Evolutionary conservation across 2,888 invertebrate genomes (phyloP).

Genomic region (Polietes domitor): DNA sequence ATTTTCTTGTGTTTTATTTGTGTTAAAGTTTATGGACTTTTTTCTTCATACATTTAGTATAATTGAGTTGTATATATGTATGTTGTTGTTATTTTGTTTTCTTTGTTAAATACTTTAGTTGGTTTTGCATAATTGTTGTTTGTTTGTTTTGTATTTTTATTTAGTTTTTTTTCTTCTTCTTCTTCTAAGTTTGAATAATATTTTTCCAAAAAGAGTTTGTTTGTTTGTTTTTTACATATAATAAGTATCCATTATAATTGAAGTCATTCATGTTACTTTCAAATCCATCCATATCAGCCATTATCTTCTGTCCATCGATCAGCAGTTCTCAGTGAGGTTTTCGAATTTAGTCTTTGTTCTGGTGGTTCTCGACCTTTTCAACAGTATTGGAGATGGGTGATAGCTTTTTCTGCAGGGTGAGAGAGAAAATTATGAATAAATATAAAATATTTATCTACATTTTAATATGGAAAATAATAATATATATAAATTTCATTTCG

Average conservation of each 20-base stretch:
- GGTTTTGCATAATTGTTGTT: constrained; percentile 16
- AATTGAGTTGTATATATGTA: constrained; percentile 39
- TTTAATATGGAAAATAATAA: not conserved
- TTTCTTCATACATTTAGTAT: constrained; percentile 1
- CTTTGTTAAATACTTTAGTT: constrained; percentile 36
- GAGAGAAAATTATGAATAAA: not conserved
- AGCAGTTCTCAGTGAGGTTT: not conserved
- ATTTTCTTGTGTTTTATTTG: constrained; percentile 57
- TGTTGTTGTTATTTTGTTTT: constrained; percentile 34
- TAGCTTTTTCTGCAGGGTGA: constrained; percentile 45
- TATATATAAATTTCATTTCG: no score
- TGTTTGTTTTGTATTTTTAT: not conserved
- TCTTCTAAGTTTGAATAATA: constrained; percentile 10
- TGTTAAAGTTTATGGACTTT: constrained; percentile 70
- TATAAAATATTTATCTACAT: no score
- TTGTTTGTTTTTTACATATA: constrained; percentile 41
- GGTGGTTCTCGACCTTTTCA: constrained; percentile 51
- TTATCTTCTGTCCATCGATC: not conserved
- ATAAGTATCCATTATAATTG: constrained; percentile 45
- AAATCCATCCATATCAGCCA: constrained; percentile 22
- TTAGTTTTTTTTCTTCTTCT: not conserved
- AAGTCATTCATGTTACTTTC: constrained; percentile 48
- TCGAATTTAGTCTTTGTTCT: constrained; percentile 63
- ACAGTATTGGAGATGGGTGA: constrained; percentile 47
- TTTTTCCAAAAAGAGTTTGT: constrained; percentile 42